Evolutionary conservation across 2,797 vertebrate genomes (phyloP).

Genomic region (Melanogrammus aeglefinus): DNA sequence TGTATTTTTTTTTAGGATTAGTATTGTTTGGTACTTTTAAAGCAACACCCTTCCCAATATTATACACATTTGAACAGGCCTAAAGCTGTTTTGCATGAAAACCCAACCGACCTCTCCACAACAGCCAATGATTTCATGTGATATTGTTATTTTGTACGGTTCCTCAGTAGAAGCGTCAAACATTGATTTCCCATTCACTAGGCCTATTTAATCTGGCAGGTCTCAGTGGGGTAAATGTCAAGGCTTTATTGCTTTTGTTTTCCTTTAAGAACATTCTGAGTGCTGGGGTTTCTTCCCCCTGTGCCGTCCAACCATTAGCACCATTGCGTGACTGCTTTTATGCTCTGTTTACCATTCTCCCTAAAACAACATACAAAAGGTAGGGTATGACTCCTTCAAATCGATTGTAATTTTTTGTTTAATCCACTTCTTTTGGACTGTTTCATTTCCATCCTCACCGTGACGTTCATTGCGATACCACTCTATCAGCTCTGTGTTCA

Average conservation of each 20-base stretch:
- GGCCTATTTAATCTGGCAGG: constrained; percentile 39
- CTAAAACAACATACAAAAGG: background rate
- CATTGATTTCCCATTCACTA: constrained; percentile 15
- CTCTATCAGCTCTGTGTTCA: background rate
- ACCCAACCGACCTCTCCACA: background rate
- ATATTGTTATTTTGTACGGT: background rate
- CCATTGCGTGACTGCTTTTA: constrained; percentile 62
- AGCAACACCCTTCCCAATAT: background rate
- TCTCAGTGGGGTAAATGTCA: constrained; percentile 47
- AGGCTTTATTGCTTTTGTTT: constrained; percentile 55
- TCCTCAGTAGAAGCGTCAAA: constrained; percentile 23
- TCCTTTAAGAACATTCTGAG: constrained; percentile 43
- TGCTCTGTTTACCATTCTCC: constrained; percentile 46
- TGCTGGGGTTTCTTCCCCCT: constrained; percentile 44
- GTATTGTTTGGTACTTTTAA: background rate
- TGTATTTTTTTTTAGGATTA: background rate
- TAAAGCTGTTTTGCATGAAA: background rate
- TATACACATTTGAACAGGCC: background rate
- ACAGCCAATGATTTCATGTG: background rate
- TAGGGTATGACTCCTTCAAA: background rate
- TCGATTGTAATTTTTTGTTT: background rate
- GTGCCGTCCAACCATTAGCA: constrained; percentile 59
- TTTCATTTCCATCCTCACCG: background rate
- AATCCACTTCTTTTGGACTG: background rate
- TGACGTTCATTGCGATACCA: background rate